Conservation (phyloP, 2,888 invertebrate species). For the Calameuta filiformis region DNA sequence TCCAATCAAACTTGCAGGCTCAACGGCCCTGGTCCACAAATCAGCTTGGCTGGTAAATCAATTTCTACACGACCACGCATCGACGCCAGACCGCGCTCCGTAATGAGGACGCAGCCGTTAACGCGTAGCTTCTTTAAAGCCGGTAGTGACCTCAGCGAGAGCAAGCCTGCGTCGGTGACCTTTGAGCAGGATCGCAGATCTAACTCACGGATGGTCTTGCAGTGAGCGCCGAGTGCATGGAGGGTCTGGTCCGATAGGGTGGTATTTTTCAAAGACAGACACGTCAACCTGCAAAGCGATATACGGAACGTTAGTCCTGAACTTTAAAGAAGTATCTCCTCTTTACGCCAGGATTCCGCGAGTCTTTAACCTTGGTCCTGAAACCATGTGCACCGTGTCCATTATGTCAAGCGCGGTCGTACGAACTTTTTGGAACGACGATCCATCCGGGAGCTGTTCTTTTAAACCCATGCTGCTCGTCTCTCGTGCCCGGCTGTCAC, state of each 20-base stretch:
- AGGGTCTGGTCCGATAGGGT: conserved; percentile 26
- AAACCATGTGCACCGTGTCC: too few species aligned
- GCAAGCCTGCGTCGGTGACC: conserved; percentile 28
- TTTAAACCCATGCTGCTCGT: too few species aligned
- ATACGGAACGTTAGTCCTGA: background rate
- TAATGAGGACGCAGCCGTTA: conserved; percentile 23
- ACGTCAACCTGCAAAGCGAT: conserved; percentile 16
- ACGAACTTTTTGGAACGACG: too few species aligned
- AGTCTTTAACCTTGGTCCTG: too few species aligned
- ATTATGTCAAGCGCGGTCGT: too few species aligned
- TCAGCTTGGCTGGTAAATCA: conserved; percentile 25
- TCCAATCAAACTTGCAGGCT: conserved; percentile 27
- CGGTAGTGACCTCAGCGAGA: conserved; percentile 20
- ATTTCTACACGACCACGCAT: conserved; percentile 27
- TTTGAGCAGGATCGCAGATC: conserved; percentile 24
- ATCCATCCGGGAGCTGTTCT: too few species aligned
- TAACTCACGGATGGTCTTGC: conserved; percentile 22
- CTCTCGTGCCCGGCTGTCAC: too few species aligned
- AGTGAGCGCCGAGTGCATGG: conserved; percentile 15
- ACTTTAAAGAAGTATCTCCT: too few species aligned
- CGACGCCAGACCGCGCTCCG: conserved; percentile 27
- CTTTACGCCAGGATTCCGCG: too few species aligned
- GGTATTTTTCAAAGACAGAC: conserved; percentile 21
- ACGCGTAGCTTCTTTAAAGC: conserved; percentile 26
- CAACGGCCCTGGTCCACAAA: conserved; percentile 24